A percentile compares a stretch with the other conserved stretches of the same genome.
phyloP scores from a whole-genome alignment of 1,140 invertebrate genomes.

The Ips typographus region DNA sequence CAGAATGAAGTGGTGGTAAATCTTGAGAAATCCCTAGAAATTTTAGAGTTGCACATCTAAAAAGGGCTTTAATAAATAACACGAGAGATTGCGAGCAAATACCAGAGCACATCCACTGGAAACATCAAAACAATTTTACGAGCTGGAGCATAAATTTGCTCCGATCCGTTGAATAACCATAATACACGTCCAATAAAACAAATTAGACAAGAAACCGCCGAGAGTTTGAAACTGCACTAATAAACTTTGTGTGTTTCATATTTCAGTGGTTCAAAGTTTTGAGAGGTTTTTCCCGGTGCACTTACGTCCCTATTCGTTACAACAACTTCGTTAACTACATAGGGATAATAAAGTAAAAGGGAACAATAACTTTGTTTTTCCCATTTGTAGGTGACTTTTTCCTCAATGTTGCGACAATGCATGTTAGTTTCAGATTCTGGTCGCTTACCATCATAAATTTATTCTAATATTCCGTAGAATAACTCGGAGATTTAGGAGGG shows the following conservation, averaged over 20 bases:
- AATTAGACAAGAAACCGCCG: conserved; percentile 1
- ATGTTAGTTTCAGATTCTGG: neutral
- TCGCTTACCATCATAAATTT: neutral
- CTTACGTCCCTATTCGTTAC: conserved; percentile 11
- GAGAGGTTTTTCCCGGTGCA: conserved; percentile 12
- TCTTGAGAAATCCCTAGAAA: no score
- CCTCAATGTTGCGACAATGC: no score
- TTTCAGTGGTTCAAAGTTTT: conserved; percentile 11
- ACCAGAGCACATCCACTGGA: no score
- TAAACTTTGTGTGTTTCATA: conserved; percentile 16
- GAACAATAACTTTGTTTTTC: conserved; percentile 12
- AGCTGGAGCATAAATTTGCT: no score
- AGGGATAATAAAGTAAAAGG: conserved; percentile 12
- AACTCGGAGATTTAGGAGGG: neutral
- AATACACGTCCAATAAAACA: neutral
- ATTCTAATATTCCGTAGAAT: conserved; percentile 1
- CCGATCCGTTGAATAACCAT: neutral
- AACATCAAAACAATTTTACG: no score
- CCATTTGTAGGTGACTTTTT: neutral
- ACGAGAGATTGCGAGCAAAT: no score
- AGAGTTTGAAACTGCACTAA: conserved; percentile 1
- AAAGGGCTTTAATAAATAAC: no score
- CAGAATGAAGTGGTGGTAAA: no score
- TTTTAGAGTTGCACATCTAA: no score
- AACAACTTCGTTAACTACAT: conserved; percentile 10